These are phyloP conservation scores for Lampris megalopsis DNA, from an alignment of 2,113 vertebrate species.

Conservation along the genomic window DNA sequence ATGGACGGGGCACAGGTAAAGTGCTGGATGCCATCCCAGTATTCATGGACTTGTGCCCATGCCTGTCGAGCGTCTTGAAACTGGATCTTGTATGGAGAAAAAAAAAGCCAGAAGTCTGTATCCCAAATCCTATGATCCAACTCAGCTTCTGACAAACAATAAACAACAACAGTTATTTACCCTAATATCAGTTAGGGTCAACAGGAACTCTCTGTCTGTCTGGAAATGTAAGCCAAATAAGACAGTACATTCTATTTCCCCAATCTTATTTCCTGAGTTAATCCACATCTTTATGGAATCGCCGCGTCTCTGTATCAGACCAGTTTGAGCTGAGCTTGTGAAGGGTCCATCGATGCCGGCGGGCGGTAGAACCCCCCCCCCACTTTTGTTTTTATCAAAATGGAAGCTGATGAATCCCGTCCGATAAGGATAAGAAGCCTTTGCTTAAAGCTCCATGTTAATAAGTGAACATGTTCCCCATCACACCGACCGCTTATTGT, in stretches of 20 bases:
- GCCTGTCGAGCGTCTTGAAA: too few relatives aligned
- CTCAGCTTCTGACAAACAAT: constrained; percentile 43
- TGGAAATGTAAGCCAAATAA: constrained; percentile 11
- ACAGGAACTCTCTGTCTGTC: constrained; percentile 1
- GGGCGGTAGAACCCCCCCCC: neutral
- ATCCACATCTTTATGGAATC: constrained; percentile 55
- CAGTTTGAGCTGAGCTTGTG: constrained; percentile 42
- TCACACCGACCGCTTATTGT: constrained; percentile 72
- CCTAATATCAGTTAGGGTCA: constrained; percentile 11
- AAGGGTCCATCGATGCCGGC: constrained; percentile 19
- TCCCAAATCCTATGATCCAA: too few relatives aligned
- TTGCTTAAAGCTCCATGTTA: constrained; percentile 59
- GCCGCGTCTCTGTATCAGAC: constrained; percentile 65
- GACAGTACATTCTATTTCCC: constrained; percentile 30
- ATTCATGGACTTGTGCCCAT: too few relatives aligned
- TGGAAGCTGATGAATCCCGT: constrained; percentile 61
- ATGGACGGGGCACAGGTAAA: too few relatives aligned
- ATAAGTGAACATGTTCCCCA: constrained; percentile 77
- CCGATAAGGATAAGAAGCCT: constrained; percentile 70
- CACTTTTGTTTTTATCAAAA: constrained; percentile 53
- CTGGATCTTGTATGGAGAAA: too few relatives aligned
- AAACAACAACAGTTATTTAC: neutral
- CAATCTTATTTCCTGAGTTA: constrained; percentile 62
- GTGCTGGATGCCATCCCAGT: too few relatives aligned
- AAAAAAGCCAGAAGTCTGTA: too few relatives aligned